Evolutionary conservation across 53 echinoderm and acorn worm genomes (phyloP).

Genomic region (Temnopleurus reevesii): DNA sequence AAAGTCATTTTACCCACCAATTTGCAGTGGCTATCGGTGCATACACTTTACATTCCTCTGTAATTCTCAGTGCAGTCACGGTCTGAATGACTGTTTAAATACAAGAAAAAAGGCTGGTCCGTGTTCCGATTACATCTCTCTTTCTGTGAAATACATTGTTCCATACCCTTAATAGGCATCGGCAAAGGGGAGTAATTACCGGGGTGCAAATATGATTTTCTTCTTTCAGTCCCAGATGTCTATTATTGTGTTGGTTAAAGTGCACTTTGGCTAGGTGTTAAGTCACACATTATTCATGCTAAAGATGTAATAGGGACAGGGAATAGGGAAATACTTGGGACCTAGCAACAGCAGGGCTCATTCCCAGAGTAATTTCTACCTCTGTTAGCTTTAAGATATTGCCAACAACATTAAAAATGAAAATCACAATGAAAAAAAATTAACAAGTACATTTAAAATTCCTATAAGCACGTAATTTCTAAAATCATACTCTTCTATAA

Average conservation of each 20-base stretch:
- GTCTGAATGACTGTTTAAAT: constrained; percentile 19
- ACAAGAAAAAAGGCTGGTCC: neutral
- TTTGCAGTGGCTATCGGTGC: neutral
- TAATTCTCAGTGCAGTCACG: neutral
- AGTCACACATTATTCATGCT: constrained; percentile 50
- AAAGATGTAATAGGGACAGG: constrained; percentile 11
- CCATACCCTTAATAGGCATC: constrained; percentile 14
- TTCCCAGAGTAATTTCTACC: neutral
- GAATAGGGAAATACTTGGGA: neutral
- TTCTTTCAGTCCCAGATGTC: constrained; percentile 45
- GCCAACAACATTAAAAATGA: neutral
- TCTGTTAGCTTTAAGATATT: neutral
- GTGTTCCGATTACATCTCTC: constrained; percentile 7
- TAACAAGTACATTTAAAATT: no score
- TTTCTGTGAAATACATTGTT: constrained; percentile 35
- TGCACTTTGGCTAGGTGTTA: constrained; percentile 52
- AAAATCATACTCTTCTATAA: no score
- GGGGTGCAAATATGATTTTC: constrained; percentile 56
- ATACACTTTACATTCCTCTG: neutral
- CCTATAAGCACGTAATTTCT: no score
- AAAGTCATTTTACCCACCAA: neutral
- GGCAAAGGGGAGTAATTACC: constrained; percentile 30
- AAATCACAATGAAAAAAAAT: no score
- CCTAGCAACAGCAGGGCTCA: neutral
- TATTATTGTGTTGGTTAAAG: constrained; percentile 13